phyloP scores from a whole-genome alignment of 2,797 vertebrate species.

The Alosa sapidissima region DNA sequence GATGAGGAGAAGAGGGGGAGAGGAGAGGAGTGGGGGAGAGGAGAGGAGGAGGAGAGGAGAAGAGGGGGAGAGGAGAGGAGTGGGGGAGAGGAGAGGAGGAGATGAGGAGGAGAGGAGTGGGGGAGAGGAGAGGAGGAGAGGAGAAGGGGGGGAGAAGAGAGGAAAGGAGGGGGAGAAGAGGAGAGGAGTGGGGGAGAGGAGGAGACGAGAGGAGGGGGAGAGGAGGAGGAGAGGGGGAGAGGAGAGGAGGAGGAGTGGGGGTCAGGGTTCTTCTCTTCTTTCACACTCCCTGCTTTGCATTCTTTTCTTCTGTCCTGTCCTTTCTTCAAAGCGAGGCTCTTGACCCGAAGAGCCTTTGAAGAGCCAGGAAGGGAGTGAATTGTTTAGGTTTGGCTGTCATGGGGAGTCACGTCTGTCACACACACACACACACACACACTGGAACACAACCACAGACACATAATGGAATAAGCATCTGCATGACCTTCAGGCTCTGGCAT shows the following conservation, averaged over 20 bases:
- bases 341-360: slow-evolving; percentile 6
- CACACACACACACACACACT: background rate
- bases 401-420: background rate
- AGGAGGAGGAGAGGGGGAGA: background rate
- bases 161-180: no score
- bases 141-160: no score
- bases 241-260: background rate
- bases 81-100: no score
- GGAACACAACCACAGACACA: background rate
- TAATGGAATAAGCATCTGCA: background rate
- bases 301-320: background rate
- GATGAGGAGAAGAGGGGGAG: no score
- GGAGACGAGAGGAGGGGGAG: no score
- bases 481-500: no score
- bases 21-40: no score
- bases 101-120: no score
- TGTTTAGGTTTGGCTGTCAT: slow-evolving; percentile 5
- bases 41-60: no score
- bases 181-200: no score
- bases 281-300: background rate
- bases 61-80: no score
- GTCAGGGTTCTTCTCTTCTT: background rate
- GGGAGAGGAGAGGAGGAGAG: no score
- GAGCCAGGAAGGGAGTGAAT: background rate
- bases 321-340: background rate